A percentile compares a stretch with the other conserved stretches of the same genome.
Conservation (phyloP, 2,797 vertebrate species). For the Chaetodon trifasciatus region DNA sequence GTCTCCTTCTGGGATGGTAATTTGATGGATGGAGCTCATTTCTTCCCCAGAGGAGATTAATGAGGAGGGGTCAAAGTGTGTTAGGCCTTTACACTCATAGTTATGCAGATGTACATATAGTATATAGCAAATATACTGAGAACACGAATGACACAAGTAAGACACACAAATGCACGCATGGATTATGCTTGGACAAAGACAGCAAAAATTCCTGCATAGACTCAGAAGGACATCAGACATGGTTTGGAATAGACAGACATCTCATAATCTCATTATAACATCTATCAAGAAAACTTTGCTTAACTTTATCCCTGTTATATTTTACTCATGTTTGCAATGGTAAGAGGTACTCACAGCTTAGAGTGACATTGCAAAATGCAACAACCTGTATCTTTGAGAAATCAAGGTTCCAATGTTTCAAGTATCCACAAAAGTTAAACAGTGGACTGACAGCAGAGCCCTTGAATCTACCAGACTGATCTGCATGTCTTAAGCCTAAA, state of each 20-base stretch:
- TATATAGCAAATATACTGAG: neutral
- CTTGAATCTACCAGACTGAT: neutral
- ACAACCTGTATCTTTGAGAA: neutral
- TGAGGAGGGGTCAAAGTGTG: slow-evolving; percentile 67
- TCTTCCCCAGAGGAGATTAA: slow-evolving; percentile 79
- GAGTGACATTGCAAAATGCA: neutral
- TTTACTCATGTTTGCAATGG: neutral
- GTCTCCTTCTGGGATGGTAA: slow-evolving; percentile 59
- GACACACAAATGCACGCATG: neutral
- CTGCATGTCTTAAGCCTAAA: neutral
- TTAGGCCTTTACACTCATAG: slow-evolving; percentile 29
- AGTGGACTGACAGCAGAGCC: neutral
- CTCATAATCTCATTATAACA: neutral
- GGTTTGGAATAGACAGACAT: neutral
- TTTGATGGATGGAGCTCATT: slow-evolving; percentile 76
- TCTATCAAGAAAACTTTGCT: neutral
- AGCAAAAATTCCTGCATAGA: neutral
- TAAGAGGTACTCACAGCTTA: neutral
- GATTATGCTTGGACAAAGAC: neutral
- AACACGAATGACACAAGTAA: neutral
- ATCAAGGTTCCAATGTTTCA: neutral
- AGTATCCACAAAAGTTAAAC: neutral
- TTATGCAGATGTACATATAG: slow-evolving; percentile 9
- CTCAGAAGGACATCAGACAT: neutral
- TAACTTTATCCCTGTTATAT: neutral